These are phyloP conservation scores for Amiota communis DNA, from an alignment of 2,888 invertebrate species.

Conservation along the genomic window DNA sequence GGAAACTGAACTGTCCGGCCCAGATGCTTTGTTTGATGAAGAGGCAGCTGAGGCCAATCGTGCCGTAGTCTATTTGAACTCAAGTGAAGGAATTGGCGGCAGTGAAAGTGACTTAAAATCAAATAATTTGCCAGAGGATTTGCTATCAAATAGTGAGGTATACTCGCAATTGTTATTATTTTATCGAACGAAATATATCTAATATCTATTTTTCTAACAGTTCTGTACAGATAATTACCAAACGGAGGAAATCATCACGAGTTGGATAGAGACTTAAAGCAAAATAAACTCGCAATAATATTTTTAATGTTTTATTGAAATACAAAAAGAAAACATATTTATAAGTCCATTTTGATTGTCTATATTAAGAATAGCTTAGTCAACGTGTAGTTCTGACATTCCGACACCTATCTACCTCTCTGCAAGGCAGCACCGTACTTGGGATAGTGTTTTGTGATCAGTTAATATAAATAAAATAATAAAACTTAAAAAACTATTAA, in stretches of 20 bases:
- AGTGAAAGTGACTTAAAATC: slow-evolving; percentile 37
- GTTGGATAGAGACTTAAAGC: slow-evolving; percentile 58
- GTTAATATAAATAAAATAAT: slow-evolving; percentile 36
- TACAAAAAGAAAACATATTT: too few relatives aligned
- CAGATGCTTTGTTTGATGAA: slow-evolving; percentile 59
- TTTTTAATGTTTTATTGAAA: too few relatives aligned
- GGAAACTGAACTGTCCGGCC: slow-evolving; percentile 39
- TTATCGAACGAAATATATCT: background rate
- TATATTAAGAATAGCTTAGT: too few relatives aligned
- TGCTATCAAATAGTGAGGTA: slow-evolving; percentile 51
- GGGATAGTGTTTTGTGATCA: slow-evolving; percentile 29
- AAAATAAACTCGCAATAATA: slow-evolving; percentile 41
- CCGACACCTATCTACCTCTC: too few relatives aligned
- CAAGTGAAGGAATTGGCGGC: slow-evolving; percentile 38
- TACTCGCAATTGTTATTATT: slow-evolving; percentile 16
- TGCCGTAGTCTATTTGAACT: slow-evolving; percentile 33
- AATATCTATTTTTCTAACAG: slow-evolving; percentile 47
- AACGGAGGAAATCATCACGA: slow-evolving; percentile 70
- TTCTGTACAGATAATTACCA: slow-evolving; percentile 68
- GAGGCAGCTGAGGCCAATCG: slow-evolving; percentile 56
- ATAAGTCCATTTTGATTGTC: too few relatives aligned
- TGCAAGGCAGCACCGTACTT: slow-evolving; percentile 48
- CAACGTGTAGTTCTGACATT: too few relatives aligned
- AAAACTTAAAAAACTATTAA: background rate
- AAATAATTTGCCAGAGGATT: slow-evolving; percentile 35